phyloP scores from a whole-genome alignment of 2,888 invertebrate genomes.

The Bombylius discolor region DNA sequence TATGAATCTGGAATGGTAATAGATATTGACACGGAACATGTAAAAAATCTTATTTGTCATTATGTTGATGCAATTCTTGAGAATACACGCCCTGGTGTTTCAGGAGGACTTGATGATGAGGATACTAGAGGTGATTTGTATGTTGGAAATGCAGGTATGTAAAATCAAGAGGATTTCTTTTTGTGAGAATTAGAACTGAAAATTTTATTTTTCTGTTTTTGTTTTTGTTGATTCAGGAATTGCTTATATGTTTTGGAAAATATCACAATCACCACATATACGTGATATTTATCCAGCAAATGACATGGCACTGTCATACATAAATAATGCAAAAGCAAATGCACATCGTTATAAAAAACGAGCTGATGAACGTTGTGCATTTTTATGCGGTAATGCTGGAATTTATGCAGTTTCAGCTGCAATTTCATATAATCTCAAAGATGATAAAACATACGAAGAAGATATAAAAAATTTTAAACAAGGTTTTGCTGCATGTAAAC shows the following conservation, averaged over 20 bases:
- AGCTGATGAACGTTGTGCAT: constrained; percentile 50
- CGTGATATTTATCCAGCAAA: constrained; percentile 40
- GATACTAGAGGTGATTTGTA: constrained; percentile 34
- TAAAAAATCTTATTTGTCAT: constrained; percentile 30
- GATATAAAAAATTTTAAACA: constrained; percentile 31
- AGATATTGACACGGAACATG: constrained; percentile 27
- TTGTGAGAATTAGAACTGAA: neutral
- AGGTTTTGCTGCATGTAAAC: constrained; percentile 38
- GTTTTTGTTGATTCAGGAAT: constrained; percentile 40
- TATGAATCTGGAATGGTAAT: constrained; percentile 22
- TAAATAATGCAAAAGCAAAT: constrained; percentile 47
- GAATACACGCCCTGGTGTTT: constrained; percentile 25
- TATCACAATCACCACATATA: constrained; percentile 43
- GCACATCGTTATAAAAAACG: constrained; percentile 37
- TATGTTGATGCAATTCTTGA: constrained; percentile 34
- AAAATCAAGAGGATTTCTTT: neutral
- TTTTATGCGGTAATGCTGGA: constrained; percentile 69
- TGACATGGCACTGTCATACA: constrained; percentile 49
- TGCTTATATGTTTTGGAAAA: constrained; percentile 61
- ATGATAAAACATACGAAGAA: constrained; percentile 35
- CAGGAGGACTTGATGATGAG: constrained; percentile 17
- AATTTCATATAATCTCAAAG: constrained; percentile 38
- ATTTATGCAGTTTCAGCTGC: constrained; percentile 59
- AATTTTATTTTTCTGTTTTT: neutral
- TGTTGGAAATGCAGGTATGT: constrained; percentile 31